Evolutionary conservation across 2,797 vertebrate species (phyloP), one percentile per base, ranked within the genome.

Genomic region (Pseudomugil gertrudae): DNA sequence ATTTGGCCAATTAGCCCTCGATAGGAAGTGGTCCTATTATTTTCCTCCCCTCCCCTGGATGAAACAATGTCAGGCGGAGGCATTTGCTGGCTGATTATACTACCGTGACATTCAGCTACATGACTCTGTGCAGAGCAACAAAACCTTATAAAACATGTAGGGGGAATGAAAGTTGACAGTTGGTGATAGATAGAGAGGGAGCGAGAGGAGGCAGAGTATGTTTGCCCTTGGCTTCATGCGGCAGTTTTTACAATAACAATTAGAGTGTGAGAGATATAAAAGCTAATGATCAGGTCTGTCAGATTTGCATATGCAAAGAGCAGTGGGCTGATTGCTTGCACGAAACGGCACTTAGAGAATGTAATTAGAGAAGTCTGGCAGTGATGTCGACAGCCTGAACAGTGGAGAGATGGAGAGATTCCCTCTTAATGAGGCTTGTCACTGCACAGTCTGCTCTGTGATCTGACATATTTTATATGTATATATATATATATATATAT

Each of bases 251-350:
- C 92, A 92, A 91, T 92, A 90, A 92, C 91, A 93, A 94, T 93
- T 92, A 92, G 86, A 85, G 86, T 81, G 89, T 90, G 87, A 83
- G 89, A 92, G 89, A 91, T 90, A 92, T 92, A 92, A 92, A 92
- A 92, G 87, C 92, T 93, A 94, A 94, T 93, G 92, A 95, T 93
- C 87, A 87, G 88, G 87, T 91, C 87, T 91, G 92, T 92, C 90
- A 92, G 91, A 94, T 94, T 93, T 94, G 92, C 94, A 93, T 94
- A 92, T 88, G 87, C 90, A 83, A 87, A 89, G 88, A 87, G 84
- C 81, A 79, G 80, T 69, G 72, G 81, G 86, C 84, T 91, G 92
- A 93, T 92, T 91, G 87, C 85, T 86, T 81, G 87, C 79, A 84
- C 47, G 81, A 88, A 87, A 85, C 74, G 62, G 75, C 79, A 85